Evolutionary conservation across 2,888 invertebrate species (phyloP).

Genomic region (Apotomis betuletana): DNA sequence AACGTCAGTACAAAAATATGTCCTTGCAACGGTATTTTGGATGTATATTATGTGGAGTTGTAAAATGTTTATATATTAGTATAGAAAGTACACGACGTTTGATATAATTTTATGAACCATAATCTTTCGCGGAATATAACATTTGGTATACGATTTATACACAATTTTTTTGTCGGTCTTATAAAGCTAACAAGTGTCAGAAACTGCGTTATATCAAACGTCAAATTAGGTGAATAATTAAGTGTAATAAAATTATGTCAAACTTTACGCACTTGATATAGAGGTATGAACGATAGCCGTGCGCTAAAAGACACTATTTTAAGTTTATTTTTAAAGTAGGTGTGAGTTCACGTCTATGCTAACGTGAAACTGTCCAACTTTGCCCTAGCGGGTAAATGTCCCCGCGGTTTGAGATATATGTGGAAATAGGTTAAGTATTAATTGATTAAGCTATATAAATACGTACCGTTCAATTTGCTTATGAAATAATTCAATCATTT

Average conservation of each 20-base stretch:
- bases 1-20: not conserved
- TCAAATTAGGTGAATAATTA: not conserved
- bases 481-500: too few relatives aligned
- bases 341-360: too few relatives aligned
- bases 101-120: not conserved
- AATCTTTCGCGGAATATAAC: not conserved
- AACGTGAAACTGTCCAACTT: too few relatives aligned
- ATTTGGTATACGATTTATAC: not conserved
- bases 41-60: not conserved
- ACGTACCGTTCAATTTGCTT: too few relatives aligned
- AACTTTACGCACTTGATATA: not conserved
- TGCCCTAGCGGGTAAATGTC: too few relatives aligned
- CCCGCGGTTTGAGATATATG: too few relatives aligned
- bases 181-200: too few relatives aligned
- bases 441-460: too few relatives aligned
- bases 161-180: too few relatives aligned
- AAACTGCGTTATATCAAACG: not conserved
- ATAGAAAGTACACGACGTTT: not conserved
- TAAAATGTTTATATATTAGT: not conserved
- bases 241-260: not conserved
- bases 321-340: slow-evolving; percentile 16
- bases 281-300: not conserved
- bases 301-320: slow-evolving; percentile 11
- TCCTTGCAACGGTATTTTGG: not conserved
- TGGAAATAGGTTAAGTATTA: too few relatives aligned